Percentiles rank a stretch among this genome's conserved stretches.
Conservation (phyloP, 1,140 invertebrate species). For the Polypedilum vanderplanki region DNA sequence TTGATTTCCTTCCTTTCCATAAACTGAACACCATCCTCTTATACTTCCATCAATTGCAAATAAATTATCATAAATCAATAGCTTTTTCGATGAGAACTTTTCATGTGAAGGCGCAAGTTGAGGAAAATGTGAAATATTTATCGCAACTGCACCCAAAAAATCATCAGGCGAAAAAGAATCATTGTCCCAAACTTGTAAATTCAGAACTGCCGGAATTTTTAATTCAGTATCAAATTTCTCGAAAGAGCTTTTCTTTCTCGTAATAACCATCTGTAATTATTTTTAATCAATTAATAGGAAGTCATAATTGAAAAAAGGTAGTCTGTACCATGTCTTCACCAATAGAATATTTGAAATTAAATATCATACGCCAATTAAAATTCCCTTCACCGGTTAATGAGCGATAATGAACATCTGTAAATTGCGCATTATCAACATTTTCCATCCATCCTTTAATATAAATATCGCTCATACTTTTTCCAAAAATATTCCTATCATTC, state of each 20-base stretch:
- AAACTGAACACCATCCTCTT: slow-evolving; percentile 75
- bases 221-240: slow-evolving; percentile 39
- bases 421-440: slow-evolving; percentile 59
- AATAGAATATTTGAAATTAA: slow-evolving; percentile 68
- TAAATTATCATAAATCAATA: slow-evolving; percentile 60
- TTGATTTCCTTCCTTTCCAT: slow-evolving; percentile 24
- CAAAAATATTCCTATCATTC: slow-evolving; percentile 70
- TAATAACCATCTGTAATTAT: slow-evolving; percentile 39
- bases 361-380: slow-evolving; percentile 89
- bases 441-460: slow-evolving; percentile 81
- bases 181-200: slow-evolving; percentile 55
- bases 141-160: slow-evolving; percentile 57
- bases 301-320: neutral
- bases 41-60: slow-evolving; percentile 61
- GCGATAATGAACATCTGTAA: slow-evolving; percentile 75
- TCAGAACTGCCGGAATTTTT: slow-evolving; percentile 47
- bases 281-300: neutral
- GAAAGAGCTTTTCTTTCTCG: slow-evolving; percentile 35
- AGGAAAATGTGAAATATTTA: slow-evolving; percentile 55
- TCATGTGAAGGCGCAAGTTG: slow-evolving; percentile 51
- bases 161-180: slow-evolving; percentile 72
- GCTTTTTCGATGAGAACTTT: slow-evolving; percentile 52
- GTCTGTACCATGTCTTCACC: slow-evolving; percentile 65
- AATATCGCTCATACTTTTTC: slow-evolving; percentile 76
- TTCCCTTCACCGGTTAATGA: slow-evolving; percentile 73